Evolutionary conservation across 2,888 invertebrate species (phyloP), one percentile per base, ranked within the genome.

Genomic region (Brachyptera risi): DNA sequence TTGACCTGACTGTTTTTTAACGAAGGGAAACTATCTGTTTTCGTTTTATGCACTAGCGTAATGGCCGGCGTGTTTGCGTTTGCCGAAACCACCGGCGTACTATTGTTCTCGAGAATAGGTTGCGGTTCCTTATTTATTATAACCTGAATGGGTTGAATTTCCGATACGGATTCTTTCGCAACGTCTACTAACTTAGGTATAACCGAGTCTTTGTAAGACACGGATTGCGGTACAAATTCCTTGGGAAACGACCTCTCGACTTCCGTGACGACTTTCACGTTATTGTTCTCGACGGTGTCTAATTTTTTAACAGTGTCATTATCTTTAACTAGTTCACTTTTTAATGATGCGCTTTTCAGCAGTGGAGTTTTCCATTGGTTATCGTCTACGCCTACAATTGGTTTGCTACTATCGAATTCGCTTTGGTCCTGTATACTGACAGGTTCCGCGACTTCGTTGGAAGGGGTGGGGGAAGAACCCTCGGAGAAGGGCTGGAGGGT

Each of bases 141-240:
- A 31, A 67, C 56, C 26, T 65, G 54, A 49, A 61, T 37, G 19
- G 56, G 59, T 56, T 67, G 62, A 49, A 66, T 62, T 56, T 58
- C 35, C 62, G 69, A 69, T 42, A 71, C 70, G 26, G 61, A 15
- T 15, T 67, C 38, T 56, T 66, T 65, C 51, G 65, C 65, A 49
- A 21, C 80, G 72, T 80, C 79, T 73, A 82, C 82, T 73, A 83
- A 81, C 73, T 83, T 83, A 69, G 84, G 85, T 68, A 83, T 84
- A 71, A 86, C 84, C 60, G 84, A 69, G 63, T 72, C 72, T 60
- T 70, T 70, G 11, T 64, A 67, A n/a, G 67, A 63, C 56, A 72
- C 63, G 56, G 69, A 67, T 65, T 72, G 71, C 31, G 71, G 68
- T 42, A 71, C 71, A 13, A 62, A 51, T 60, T 62, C 58, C 27